Evolutionary conservation across 2,888 invertebrate genomes (phyloP), one percentile per base, ranked within the genome.

Genomic region (Chironomus riparius): DNA sequence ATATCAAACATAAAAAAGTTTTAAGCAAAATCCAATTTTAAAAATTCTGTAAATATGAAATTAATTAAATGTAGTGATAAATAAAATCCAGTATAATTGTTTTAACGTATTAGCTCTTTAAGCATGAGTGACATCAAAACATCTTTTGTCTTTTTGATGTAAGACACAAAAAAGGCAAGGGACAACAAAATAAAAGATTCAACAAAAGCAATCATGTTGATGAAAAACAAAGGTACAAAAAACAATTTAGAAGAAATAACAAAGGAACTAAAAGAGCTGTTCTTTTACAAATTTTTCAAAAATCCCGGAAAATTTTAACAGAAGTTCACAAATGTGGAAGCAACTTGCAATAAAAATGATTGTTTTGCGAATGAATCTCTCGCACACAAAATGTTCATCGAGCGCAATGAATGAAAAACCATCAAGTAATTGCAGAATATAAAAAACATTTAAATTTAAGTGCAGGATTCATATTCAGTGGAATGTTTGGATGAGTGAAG

Each of bases 361-460:
- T 70, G 18, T 38, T 70, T 70, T 22, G 13, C 22, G 50, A 70
- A 50, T 70, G 21, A 50, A 24, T 24, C 21, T 65, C 24, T 5
- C 12, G 21, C 21, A 18, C 18, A 21, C 24, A 24, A 22, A 65
- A 65, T 65, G 21, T 70, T 48, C 70, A 70, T 70, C 56, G 70
- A 70, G 70, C 56, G 70, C 70, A 70, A 22, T 70, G 56, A 70
- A 50, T 70, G 70, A 48, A 70, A 68, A 70, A 70, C 70, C 70
- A 70, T 70, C 70, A 70, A 70, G 70, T 70, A 70, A 70, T 70
- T 70, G 70, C 47, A 56, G 24, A 70, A 68, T 38, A 38, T 38
- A 10, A 68, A 70, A 15, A 70, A 47, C 70, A 70, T 70, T 70
- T 70, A 13, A 70, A 50, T 48, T 70, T 70, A 70, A 70, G 70